Evolutionary conservation across 2,797 vertebrate genomes (phyloP), one percentile per base, ranked within the genome.

Genomic region (Acanthiza pusilla): DNA sequence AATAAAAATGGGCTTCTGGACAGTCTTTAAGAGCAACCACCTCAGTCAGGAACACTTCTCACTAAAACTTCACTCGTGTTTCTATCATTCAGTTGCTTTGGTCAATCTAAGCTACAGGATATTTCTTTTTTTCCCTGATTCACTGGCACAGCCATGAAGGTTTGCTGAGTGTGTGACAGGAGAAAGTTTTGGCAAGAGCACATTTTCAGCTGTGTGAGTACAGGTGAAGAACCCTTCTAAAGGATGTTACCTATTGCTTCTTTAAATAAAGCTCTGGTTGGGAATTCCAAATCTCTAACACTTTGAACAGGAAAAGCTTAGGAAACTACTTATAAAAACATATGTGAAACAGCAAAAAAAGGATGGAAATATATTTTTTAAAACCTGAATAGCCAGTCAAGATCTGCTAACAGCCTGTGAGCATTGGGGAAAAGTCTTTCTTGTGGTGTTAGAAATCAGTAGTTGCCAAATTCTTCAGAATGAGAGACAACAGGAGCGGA

Each of bases 131-230:
- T 53, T 4, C 30, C 34, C 50, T 36, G 17, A 32, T 34, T 65
- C 7, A 0, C 21, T 48, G 71, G 42, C 34, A 42, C 13, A 48
- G 5, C 5, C 3, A 1, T 43, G 1, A 36, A 50, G 43, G 34
- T 58, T 85, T 34, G 13, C 23, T 43, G 32, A 21, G 12, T 8
- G 36, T 10, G 42, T 65, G 70, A 34, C 19, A 60, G 34, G 32
- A 74, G 63, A 32, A 67, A 40, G 29, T 40, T 81, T 38, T 42
- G 62, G 71, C 66, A 43, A 55, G 14, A 74, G 61, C 43, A 32
- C 25, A 16, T 4, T 19, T 65, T 34, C 23, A 86, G 26, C 36
- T 43, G 53, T 36, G 58, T 40, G 40, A 43, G 30, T 40, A 5
- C n/a, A 47, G 48, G 7, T 54, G 58, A 58, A n/a, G 62, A 25